A percentile compares a stretch with the other conserved stretches of the same genome.
phyloP scores from a whole-genome alignment of 2,888 invertebrate species.

The Lasioglossum pauxillum region DNA sequence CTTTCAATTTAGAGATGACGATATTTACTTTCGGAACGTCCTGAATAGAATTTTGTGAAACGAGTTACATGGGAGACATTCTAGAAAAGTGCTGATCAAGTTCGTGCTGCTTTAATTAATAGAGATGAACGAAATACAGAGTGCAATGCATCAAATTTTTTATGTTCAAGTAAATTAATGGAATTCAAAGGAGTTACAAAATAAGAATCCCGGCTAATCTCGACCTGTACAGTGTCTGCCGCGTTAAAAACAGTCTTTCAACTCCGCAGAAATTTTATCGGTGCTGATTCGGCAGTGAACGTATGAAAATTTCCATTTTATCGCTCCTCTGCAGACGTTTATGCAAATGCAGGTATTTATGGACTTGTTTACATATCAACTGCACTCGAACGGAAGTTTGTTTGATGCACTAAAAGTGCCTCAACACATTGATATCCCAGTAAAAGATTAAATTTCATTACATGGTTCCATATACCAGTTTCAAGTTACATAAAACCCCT shows the following conservation, averaged over 20 bases:
- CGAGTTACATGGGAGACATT: background rate
- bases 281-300: background rate
- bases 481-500: background rate
- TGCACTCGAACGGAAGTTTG: constrained; percentile 10
- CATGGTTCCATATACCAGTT: background rate
- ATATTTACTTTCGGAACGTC: background rate
- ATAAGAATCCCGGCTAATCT: background rate
- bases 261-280: background rate
- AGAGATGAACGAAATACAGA: background rate
- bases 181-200: background rate
- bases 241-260: background rate
- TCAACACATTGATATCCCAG: background rate
- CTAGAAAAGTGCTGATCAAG: background rate
- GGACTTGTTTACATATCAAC: constrained; percentile 2
- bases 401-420: background rate
- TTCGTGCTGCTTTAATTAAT: background rate
- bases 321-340: background rate
- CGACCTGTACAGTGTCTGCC: background rate
- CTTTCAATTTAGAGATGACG: background rate
- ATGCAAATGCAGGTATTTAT: constrained; percentile 5
- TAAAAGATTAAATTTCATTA: background rate
- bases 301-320: constrained; percentile 9
- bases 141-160: background rate
- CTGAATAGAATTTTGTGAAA: background rate
- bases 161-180: background rate